Evolutionary conservation across 2,113 vertebrate genomes (phyloP).

Genomic region (Chaenocephalus aceratus): DNA sequence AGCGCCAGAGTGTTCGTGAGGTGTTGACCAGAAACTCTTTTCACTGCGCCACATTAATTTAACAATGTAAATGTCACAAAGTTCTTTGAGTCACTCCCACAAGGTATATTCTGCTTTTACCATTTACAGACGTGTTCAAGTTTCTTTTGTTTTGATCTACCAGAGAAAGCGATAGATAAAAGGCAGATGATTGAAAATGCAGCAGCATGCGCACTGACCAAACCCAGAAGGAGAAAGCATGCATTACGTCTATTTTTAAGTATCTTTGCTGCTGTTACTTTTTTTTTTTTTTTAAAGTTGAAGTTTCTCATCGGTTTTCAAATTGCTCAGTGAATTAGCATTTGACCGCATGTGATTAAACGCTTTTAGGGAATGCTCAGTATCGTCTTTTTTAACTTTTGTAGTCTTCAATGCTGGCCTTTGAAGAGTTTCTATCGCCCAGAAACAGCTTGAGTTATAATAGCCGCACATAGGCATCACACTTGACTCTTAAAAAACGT

Average conservation of each 20-base stretch:
- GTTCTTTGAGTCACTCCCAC: background rate
- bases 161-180: background rate
- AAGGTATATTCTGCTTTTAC: slow-evolving; percentile 4
- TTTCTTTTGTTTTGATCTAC: background rate
- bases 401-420: background rate
- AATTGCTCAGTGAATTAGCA: background rate
- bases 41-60: slow-evolving; percentile 7
- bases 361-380: background rate
- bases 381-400: background rate
- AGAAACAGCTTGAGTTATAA: background rate
- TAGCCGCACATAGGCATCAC: slow-evolving; percentile 22
- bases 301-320: slow-evolving; percentile 8
- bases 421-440: slow-evolving; percentile 4
- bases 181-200: background rate
- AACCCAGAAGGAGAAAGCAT: slow-evolving; percentile 1
- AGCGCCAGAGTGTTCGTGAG: background rate
- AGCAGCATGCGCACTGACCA: background rate
- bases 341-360: slow-evolving; percentile 10
- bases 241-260: slow-evolving; percentile 16
- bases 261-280: slow-evolving; percentile 10
- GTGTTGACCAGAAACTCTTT: background rate
- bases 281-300: background rate
- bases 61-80: slow-evolving; percentile 39
- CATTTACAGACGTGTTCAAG: background rate
- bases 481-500: background rate